Conservation (phyloP, 2,888 invertebrate species). For the Eupithecia subfuscata region DNA sequence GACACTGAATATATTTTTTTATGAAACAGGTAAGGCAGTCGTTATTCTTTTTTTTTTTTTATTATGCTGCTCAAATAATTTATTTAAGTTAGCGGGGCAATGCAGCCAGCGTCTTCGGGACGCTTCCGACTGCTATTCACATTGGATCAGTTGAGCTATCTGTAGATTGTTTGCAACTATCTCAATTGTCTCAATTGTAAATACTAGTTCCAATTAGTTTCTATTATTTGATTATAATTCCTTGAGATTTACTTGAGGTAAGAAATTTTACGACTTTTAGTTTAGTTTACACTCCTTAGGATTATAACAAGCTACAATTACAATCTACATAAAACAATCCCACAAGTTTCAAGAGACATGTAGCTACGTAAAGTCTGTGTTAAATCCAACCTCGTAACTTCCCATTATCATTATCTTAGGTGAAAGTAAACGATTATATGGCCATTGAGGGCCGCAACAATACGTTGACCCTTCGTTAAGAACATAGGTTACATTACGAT, state of each 20-base stretch:
- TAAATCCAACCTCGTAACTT: constrained; percentile 22
- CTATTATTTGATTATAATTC: no score
- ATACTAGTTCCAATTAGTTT: no score
- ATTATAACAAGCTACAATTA: neutral
- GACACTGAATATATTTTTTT: no score
- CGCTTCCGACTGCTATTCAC: no score
- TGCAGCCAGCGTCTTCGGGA: no score
- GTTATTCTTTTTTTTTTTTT: no score
- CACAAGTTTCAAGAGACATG: neutral
- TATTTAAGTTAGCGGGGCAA: neutral
- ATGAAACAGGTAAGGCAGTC: no score
- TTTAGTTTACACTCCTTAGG: neutral
- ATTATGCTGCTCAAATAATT: neutral
- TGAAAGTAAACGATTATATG: constrained; percentile 36
- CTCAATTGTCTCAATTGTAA: no score
- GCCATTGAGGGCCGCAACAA: constrained; percentile 33
- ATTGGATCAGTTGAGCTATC: no score
- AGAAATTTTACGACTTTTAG: neutral
- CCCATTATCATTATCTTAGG: constrained; percentile 32
- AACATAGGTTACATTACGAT: constrained; percentile 25
- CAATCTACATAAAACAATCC: neutral
- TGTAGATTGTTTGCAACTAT: no score
- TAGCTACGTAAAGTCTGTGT: neutral
- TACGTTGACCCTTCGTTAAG: constrained; percentile 25
- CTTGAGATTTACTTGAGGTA: no score